Conservation (phyloP, 2,888 invertebrate species). For the Chaitophorus viminalis region DNA sequence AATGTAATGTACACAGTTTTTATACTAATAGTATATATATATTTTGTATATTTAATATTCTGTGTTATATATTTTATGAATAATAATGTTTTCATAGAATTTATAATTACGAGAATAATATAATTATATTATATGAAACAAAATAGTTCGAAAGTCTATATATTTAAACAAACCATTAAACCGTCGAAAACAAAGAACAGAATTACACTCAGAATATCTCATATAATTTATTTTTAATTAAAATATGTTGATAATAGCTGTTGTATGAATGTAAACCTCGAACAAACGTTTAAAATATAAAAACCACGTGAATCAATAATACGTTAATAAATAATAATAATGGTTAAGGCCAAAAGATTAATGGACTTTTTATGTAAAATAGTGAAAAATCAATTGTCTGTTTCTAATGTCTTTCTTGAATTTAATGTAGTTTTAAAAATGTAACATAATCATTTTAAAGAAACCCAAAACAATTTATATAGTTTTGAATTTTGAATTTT, state of each 20-base stretch:
- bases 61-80: background rate
- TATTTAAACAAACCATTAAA: background rate
- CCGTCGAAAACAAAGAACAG: background rate
- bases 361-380: slow-evolving; percentile 47
- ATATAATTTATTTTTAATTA: slow-evolving; percentile 45
- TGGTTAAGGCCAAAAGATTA: slow-evolving; percentile 37
- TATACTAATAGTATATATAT: background rate
- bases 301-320: slow-evolving; percentile 48
- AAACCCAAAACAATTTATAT: background rate
- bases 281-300: slow-evolving; percentile 29
- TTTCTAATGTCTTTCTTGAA: slow-evolving; percentile 13
- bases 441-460: background rate
- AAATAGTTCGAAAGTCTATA: background rate
- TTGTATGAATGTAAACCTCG: slow-evolving; percentile 19
- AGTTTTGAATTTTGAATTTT: no score
- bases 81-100: background rate
- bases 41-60: background rate
- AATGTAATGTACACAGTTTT: background rate
- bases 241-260: slow-evolving; percentile 29
- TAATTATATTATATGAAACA: background rate
- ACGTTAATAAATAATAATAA: slow-evolving; percentile 45
- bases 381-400: slow-evolving; percentile 35
- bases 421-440: slow-evolving; percentile 10
- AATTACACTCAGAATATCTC: background rate
- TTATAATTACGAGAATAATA: background rate